A percentile compares a stretch with the other conserved stretches of the same genome.
Conservation (phyloP, 2,888 invertebrate species). For the Agrotis puta region DNA sequence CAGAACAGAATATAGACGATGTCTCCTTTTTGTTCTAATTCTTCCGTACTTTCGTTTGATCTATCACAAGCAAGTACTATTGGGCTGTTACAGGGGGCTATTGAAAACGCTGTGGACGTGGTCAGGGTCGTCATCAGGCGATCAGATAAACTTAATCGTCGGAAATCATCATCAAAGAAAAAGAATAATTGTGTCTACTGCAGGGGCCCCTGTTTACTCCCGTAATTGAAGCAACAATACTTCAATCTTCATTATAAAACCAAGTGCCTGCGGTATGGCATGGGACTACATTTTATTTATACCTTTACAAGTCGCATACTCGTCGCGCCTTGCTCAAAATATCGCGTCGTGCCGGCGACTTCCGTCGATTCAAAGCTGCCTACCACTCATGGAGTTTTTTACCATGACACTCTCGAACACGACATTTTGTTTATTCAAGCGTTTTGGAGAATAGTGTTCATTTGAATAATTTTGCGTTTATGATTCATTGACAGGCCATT, state of each 20-base stretch:
- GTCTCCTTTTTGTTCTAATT: not conserved
- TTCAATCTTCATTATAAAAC: conserved; percentile 49
- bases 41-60: not conserved
- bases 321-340: conserved; percentile 86
- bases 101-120: not conserved
- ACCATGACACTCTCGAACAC: conserved; percentile 64
- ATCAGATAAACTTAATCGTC: not conserved
- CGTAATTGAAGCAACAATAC: conserved; percentile 22
- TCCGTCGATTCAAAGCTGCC: conserved; percentile 84
- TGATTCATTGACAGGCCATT: conserved; percentile 5
- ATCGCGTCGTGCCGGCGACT: conserved; percentile 85
- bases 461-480: conserved; percentile 20
- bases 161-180: conserved; percentile 7
- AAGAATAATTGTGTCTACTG: not conserved
- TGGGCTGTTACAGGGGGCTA: not conserved
- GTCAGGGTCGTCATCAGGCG: not conserved
- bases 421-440: conserved; percentile 45
- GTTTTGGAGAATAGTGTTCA: conserved; percentile 25
- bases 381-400: conserved; percentile 67
- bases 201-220: not conserved
- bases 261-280: conserved; percentile 53
- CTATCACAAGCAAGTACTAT: not conserved
- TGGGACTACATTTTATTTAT: conserved; percentile 71
- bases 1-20: not conserved
- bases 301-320: conserved; percentile 77